Evolutionary conservation across 2,888 invertebrate genomes (phyloP).

Genomic region (Marronus borbonicus): DNA sequence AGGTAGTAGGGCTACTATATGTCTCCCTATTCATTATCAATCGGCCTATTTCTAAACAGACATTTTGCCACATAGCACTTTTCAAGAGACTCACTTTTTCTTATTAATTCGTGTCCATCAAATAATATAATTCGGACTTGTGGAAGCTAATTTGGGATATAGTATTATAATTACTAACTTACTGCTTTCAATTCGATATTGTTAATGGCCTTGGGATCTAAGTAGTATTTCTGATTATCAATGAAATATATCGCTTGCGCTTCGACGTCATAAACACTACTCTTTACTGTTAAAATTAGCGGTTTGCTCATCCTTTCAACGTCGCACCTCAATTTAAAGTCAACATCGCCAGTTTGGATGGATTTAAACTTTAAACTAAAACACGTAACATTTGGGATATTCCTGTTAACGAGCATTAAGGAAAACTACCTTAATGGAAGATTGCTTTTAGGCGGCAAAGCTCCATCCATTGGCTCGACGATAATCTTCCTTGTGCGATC

Average conservation of each 20-base stretch:
- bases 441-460: slow-evolving; percentile 71
- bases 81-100: no score
- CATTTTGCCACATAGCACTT: no score
- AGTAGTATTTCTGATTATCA: slow-evolving; percentile 57
- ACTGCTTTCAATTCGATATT: slow-evolving; percentile 69
- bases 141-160: not conserved
- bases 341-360: slow-evolving; percentile 72
- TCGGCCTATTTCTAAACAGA: no score
- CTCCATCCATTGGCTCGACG: slow-evolving; percentile 72
- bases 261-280: slow-evolving; percentile 73
- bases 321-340: slow-evolving; percentile 74
- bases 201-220: slow-evolving; percentile 63
- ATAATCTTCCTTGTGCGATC: slow-evolving; percentile 72
- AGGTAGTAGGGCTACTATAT: no score
- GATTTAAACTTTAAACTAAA: slow-evolving; percentile 74
- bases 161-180: slow-evolving; percentile 50
- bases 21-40: no score
- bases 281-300: slow-evolving; percentile 72
- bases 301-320: slow-evolving; percentile 73
- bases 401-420: no score
- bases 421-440: slow-evolving; percentile 72
- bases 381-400: slow-evolving; percentile 33
- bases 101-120: no score
- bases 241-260: slow-evolving; percentile 71
- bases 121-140: not conserved